These are phyloP conservation scores for Yoshiicerus persimilis DNA, from an alignment of 1,140 invertebrate genomes.

Conservation along the genomic window DNA sequence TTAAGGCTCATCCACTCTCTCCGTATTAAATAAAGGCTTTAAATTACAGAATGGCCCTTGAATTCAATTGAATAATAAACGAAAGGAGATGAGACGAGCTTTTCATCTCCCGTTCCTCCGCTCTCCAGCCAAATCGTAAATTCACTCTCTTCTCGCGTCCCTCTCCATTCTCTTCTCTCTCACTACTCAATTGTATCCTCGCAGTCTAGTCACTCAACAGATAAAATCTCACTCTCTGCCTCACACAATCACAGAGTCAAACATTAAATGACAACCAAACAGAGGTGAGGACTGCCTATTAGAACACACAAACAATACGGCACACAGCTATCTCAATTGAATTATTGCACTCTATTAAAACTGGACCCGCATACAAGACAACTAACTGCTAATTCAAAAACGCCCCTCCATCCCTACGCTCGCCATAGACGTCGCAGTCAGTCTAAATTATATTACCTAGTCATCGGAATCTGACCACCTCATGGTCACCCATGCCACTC, in stretches of 20 bases:
- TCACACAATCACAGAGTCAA: neutral
- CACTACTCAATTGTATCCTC: neutral
- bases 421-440: too few relatives aligned
- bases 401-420: too few relatives aligned
- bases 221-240: neutral
- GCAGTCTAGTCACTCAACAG: neutral
- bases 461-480: neutral
- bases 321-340: neutral
- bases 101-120: neutral
- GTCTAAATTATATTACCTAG: too few relatives aligned
- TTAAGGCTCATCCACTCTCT: neutral
- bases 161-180: neutral
- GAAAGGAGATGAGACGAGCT: neutral
- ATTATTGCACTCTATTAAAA: neutral
- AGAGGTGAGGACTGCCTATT: neutral
- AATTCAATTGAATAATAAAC: neutral
- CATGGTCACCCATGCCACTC: neutral
- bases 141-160: neutral
- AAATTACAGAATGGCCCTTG: neutral
- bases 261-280: neutral
- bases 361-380: neutral
- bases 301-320: neutral
- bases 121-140: neutral
- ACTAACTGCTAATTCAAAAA: neutral
- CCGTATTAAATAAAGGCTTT: neutral